A percentile compares a stretch with the other conserved stretches of the same genome.
Conservation (phyloP, 1,140 invertebrate genomes). For the Charaxes varanes region DNA sequence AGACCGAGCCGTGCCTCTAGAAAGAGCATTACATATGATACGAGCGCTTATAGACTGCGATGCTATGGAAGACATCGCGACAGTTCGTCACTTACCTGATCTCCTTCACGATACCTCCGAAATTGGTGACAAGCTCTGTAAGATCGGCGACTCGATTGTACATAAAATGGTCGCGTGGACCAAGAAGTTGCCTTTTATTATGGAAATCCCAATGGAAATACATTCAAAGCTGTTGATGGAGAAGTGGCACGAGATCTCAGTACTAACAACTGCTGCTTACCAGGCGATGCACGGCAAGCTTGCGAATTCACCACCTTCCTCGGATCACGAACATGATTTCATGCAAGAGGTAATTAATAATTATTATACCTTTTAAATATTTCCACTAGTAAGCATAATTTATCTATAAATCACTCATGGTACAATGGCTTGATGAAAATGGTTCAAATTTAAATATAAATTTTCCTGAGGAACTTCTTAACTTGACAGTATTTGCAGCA, state of each 20-base stretch:
- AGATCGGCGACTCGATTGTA: conserved; percentile 96
- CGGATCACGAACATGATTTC: conserved; percentile 80
- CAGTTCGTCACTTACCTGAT: conserved; percentile 91
- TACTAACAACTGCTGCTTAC: conserved; percentile 94
- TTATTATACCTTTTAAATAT: no score
- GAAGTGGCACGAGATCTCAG: conserved; percentile 97
- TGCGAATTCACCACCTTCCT: conserved; percentile 69
- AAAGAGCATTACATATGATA: conserved; percentile 89
- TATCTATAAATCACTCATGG: no score
- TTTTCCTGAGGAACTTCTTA: no score
- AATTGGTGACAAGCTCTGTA: conserved; percentile 93
- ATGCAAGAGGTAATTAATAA: conserved; percentile 79
- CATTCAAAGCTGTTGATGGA: conserved; percentile 96
- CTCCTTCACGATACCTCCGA: conserved; percentile 92
- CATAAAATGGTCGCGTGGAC: conserved; percentile 99
- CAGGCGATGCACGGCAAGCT: conserved; percentile 90
- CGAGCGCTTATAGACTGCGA: conserved; percentile 94
- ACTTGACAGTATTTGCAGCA: no score
- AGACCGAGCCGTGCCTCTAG: conserved; percentile 87
- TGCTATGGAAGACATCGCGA: conserved; percentile 96
- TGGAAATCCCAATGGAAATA: conserved; percentile 94
- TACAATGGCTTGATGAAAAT: no score
- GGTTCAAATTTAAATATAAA: no score
- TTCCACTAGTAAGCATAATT: no score
- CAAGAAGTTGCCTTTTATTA: conserved; percentile 96